These are phyloP conservation scores for Apteryx mantelli DNA, from an alignment of 2,113 vertebrate species.

Conservation along the genomic window DNA sequence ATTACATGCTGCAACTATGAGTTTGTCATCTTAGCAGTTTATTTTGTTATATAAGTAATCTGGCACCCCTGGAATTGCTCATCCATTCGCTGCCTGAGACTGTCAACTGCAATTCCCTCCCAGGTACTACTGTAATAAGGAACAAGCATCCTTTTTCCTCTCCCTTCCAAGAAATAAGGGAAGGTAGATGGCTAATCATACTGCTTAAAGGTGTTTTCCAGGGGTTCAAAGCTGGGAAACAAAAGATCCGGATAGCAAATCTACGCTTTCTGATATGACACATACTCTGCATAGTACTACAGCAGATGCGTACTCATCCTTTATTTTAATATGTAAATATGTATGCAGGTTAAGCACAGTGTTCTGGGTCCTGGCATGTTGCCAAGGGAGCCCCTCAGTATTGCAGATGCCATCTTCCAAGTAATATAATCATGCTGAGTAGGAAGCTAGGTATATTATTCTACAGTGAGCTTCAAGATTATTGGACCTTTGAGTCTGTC, in stretches of 20 bases:
- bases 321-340: neutral
- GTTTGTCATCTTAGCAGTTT: neutral
- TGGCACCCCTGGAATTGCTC: neutral
- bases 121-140: neutral
- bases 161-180: accelerated
- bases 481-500: accelerated
- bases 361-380: neutral
- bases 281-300: neutral
- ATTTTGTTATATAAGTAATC: neutral
- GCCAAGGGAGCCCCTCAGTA: neutral
- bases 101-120: neutral
- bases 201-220: neutral
- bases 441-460: neutral
- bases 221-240: neutral
- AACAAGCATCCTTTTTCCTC: neutral
- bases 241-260: neutral
- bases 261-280: neutral
- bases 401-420: neutral
- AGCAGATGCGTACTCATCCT: neutral
- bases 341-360: neutral
- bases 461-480: neutral
- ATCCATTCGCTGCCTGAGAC: neutral
- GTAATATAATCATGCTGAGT: neutral
- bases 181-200: neutral
- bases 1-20: neutral